Evolutionary conservation across 1,140 invertebrate genomes (phyloP).

Genomic region (Nymphalis io): DNA sequence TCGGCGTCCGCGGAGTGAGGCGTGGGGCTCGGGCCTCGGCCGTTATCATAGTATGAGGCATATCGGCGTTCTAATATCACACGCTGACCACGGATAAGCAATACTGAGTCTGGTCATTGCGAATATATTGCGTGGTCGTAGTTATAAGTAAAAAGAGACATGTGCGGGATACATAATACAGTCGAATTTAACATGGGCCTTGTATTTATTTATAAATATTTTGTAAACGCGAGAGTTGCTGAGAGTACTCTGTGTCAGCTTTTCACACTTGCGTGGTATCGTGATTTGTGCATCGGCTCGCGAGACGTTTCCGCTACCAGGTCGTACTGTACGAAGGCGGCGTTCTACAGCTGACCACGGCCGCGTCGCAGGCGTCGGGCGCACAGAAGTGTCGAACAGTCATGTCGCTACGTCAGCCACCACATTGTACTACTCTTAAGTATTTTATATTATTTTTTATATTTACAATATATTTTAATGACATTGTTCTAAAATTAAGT

Average conservation of each 20-base stretch:
- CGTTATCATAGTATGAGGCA: background rate
- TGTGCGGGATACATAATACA: background rate
- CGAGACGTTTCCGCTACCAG: no score
- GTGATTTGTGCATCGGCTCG: no score
- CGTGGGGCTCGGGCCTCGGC: background rate
- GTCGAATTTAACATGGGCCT: background rate
- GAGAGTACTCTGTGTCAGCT: background rate
- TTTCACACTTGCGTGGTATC: background rate
- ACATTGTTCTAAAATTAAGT: conserved; percentile 3
- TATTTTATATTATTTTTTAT: background rate
- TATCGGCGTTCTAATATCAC: background rate
- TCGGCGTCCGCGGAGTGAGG: no score
- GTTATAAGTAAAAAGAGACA: background rate
- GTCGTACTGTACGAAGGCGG: no score
- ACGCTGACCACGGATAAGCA: background rate
- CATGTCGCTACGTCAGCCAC: no score
- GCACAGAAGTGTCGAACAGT: no score
- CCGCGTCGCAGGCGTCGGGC: no score
- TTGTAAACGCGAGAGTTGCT: background rate
- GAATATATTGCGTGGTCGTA: background rate
- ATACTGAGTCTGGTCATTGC: background rate
- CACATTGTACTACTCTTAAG: background rate
- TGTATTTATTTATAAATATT: background rate
- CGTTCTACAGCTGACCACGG: no score
- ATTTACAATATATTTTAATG: background rate